Evolutionary conservation across 2,888 invertebrate species (phyloP).

Genomic region (Idaea dimidiata): DNA sequence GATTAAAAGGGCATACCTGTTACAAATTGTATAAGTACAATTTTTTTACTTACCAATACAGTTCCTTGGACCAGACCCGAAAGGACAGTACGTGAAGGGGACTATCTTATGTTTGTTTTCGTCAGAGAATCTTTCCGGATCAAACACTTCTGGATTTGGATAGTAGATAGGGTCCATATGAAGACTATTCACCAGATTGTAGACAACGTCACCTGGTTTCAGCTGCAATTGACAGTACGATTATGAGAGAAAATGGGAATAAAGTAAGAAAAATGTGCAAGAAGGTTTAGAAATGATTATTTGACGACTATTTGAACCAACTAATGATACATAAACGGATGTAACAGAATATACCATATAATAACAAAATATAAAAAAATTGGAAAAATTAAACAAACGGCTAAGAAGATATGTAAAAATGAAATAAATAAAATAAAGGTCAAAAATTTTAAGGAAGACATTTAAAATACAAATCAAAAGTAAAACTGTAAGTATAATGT

Average conservation of each 20-base stretch:
- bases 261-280: not conserved
- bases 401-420: too few relatives aligned
- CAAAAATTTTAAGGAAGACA: too few relatives aligned
- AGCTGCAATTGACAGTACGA: constrained; percentile 28
- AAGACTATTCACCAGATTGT: constrained; percentile 38
- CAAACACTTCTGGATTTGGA: constrained; percentile 52
- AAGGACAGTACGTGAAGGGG: constrained; percentile 74
- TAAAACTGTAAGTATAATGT: too few relatives aligned
- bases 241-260: not conserved
- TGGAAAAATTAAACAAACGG: too few relatives aligned
- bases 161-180: constrained; percentile 43
- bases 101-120: constrained; percentile 66
- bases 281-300: not conserved
- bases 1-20: too few relatives aligned
- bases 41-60: constrained; percentile 68
- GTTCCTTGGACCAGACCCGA: constrained; percentile 77
- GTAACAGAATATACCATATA: too few relatives aligned
- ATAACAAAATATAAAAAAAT: too few relatives aligned
- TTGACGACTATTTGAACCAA: not conserved
- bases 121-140: constrained; percentile 70
- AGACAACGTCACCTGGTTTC: constrained; percentile 36
- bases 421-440: too few relatives aligned
- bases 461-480: too few relatives aligned
- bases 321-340: too few relatives aligned
- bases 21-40: too few relatives aligned